Conservation (phyloP, 2,888 invertebrate species). For the Acronicta psi region DNA sequence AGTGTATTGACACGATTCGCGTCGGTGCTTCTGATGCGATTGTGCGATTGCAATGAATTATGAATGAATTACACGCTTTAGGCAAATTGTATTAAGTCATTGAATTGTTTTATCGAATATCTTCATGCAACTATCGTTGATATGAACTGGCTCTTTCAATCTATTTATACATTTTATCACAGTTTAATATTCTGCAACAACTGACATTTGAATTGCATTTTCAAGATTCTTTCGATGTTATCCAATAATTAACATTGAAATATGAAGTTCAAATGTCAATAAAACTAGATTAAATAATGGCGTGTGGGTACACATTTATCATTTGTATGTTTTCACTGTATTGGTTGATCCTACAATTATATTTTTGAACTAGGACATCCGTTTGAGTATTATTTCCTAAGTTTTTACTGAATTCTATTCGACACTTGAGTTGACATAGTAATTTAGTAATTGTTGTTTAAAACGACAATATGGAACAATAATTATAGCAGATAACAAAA, state of each 20-base stretch:
- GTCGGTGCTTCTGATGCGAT: constrained; percentile 30
- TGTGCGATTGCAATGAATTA: constrained; percentile 31
- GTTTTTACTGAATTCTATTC: constrained; percentile 29
- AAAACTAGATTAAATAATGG: constrained; percentile 8
- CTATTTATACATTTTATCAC: not conserved
- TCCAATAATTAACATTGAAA: constrained; percentile 18
- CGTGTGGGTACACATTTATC: not conserved
- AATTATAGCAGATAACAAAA: constrained; percentile 26
- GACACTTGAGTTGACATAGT: constrained; percentile 24
- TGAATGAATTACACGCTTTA: constrained; percentile 32
- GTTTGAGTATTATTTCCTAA: constrained; percentile 5
- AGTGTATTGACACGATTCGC: constrained; percentile 42
- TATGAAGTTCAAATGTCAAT: constrained; percentile 12
- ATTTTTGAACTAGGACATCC: constrained; percentile 8
- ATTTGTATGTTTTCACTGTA: constrained; percentile 10
- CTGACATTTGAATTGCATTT: constrained; percentile 4
- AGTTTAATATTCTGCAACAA: not conserved
- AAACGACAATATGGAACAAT: constrained; percentile 12
- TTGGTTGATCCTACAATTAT: constrained; percentile 1
- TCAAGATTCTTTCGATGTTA: not conserved
- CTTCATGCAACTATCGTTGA: constrained; percentile 8
- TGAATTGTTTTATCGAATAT: constrained; percentile 9
- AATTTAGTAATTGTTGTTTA: constrained; percentile 8
- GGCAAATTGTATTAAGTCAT: constrained; percentile 25
- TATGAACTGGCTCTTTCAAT: constrained; percentile 5